phyloP scores from a whole-genome alignment of 64 coral and sea anemone species.

The Catalaphyllia jardinei region DNA sequence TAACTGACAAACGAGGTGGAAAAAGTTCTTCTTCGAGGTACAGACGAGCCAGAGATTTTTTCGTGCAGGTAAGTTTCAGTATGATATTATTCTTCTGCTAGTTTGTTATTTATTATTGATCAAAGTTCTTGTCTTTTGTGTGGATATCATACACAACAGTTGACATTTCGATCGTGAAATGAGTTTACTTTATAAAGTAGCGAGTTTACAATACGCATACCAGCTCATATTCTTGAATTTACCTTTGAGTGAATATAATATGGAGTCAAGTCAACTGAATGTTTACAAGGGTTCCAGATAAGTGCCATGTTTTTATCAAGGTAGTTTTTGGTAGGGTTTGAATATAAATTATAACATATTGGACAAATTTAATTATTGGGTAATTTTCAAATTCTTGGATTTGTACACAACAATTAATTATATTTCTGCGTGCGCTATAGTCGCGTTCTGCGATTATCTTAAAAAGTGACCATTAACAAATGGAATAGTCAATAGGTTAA shows the following conservation, averaged over 20 bases:
- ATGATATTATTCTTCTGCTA: neutral
- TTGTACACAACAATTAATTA: neutral
- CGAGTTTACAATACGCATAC: neutral
- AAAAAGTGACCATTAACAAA: too few species aligned
- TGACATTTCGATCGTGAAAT: neutral
- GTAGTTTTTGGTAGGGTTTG: too few species aligned
- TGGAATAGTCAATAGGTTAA: too few species aligned
- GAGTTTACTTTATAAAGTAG: neutral
- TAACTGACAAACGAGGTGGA: slow-evolving; percentile 56
- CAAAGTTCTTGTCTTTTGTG: slow-evolving; percentile 15
- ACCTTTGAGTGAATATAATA: slow-evolving; percentile 18
- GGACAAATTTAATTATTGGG: neutral
- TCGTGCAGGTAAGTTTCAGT: slow-evolving; percentile 70
- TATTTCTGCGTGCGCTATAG: too few species aligned
- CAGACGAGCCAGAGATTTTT: slow-evolving; percentile 85
- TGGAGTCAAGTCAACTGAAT: too few species aligned
- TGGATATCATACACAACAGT: slow-evolving; percentile 21
- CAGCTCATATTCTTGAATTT: neutral
- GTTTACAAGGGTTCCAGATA: too few species aligned
- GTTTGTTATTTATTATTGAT: slow-evolving; percentile 38
- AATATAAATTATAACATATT: too few species aligned
- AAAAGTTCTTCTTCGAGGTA: slow-evolving; percentile 75
- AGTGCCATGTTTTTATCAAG: too few species aligned
- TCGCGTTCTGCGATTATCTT: too few species aligned
- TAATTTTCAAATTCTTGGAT: neutral